Conservation (phyloP, 2,888 invertebrate genomes). For the Sarcophaga caerulescens region DNA sequence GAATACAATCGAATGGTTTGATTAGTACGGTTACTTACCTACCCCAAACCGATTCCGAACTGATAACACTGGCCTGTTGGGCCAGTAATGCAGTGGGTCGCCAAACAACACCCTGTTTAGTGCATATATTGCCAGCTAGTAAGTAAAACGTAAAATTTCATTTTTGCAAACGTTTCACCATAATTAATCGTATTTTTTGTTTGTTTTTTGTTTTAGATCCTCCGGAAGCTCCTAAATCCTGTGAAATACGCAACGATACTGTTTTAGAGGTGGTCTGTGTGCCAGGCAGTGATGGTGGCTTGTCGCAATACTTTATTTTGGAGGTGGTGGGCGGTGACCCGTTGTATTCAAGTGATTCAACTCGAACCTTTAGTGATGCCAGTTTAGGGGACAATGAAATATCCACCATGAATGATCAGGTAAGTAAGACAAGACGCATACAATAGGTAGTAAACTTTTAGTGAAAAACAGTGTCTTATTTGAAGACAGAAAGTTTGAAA, state of each 20-base stretch:
- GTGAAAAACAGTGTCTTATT: too few relatives aligned
- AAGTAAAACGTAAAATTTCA: slow-evolving; percentile 77
- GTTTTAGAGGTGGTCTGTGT: slow-evolving; percentile 87
- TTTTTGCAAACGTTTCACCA: background rate
- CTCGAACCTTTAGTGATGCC: slow-evolving; percentile 78
- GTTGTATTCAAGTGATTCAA: slow-evolving; percentile 82
- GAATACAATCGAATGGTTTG: slow-evolving; percentile 82
- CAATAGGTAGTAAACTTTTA: background rate
- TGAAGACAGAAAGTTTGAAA: too few relatives aligned
- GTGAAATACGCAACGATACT: slow-evolving; percentile 87
- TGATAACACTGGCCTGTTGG: slow-evolving; percentile 94
- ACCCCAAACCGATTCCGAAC: slow-evolving; percentile 84
- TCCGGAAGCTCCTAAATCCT: slow-evolving; percentile 89
- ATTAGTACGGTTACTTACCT: slow-evolving; percentile 84
- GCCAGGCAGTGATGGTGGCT: slow-evolving; percentile 91
- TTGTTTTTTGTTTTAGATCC: slow-evolving; percentile 83
- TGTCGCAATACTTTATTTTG: slow-evolving; percentile 90
- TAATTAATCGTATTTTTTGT: background rate
- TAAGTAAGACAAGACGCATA: slow-evolving; percentile 74
- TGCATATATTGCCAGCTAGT: slow-evolving; percentile 92
- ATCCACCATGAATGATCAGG: slow-evolving; percentile 86
- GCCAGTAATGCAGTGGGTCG: slow-evolving; percentile 92
- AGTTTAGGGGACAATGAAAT: slow-evolving; percentile 83
- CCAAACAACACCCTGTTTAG: slow-evolving; percentile 90
- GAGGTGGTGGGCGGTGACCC: slow-evolving; percentile 87